phyloP scores from a whole-genome alignment of 2,888 invertebrate genomes.

The Lasioglossum marginatum region DNA sequence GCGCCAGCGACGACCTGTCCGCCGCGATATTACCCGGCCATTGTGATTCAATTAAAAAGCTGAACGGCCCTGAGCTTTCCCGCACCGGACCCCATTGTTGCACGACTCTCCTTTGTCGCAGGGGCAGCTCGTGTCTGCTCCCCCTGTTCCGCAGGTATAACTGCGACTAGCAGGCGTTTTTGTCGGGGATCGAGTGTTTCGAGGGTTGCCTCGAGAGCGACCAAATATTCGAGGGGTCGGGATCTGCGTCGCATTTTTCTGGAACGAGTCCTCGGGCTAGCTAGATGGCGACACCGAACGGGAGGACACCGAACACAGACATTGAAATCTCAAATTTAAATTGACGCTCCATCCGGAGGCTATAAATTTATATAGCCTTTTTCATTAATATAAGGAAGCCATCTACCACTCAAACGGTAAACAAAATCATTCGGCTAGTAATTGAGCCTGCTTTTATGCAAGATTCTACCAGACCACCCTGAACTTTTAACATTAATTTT shows the following conservation, averaged over 20 bases:
- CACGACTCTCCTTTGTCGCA: conserved; percentile 3
- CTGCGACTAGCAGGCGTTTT: conserved; percentile 3
- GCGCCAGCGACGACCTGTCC: not conserved
- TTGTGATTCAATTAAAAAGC: conserved; percentile 14
- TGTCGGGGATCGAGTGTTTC: not conserved
- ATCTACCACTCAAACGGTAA: not conserved
- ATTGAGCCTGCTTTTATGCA: not conserved
- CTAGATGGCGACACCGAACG: not conserved
- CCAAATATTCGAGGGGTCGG: not conserved
- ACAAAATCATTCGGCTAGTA: not conserved
- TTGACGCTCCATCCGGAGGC: not conserved
- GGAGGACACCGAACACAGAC: not conserved
- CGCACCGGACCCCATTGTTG: conserved; percentile 1
- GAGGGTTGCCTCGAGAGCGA: not conserved
- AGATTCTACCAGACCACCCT: not conserved
- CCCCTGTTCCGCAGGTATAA: not conserved
- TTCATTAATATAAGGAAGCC: not conserved
- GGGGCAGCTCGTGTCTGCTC: not conserved
- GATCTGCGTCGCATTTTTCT: not conserved
- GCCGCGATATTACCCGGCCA: not conserved
- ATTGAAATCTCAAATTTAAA: not conserved
- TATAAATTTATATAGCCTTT: not conserved
- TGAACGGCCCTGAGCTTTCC: not conserved
- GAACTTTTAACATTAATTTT: not conserved
- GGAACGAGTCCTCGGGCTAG: not conserved